phyloP scores from a whole-genome alignment of 2,797 vertebrate species.

The Rallus crepitans region DNA sequence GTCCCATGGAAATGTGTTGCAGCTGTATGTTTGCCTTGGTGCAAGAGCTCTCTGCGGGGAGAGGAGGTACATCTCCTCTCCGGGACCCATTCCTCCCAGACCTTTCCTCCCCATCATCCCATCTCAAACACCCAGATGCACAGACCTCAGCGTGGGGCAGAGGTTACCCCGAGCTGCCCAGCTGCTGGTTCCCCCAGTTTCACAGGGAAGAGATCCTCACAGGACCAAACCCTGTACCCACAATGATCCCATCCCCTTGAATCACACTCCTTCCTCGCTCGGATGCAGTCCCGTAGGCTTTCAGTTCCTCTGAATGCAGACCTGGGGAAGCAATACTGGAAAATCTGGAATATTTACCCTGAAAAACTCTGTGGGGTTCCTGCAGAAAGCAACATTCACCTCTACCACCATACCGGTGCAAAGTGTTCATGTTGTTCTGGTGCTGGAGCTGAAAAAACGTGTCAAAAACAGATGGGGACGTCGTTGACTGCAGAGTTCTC shows the following conservation, averaged over 20 bases:
- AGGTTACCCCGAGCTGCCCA: not conserved
- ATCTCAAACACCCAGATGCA: accelerated
- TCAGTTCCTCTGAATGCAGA: not conserved
- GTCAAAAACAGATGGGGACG: not conserved
- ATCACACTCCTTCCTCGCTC: not conserved
- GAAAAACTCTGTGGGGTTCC: not conserved
- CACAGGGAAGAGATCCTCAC: accelerated
- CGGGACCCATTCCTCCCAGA: not conserved
- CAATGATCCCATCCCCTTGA: not conserved
- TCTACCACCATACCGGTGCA: not conserved
- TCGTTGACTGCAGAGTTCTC: not conserved
- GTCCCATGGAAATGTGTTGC: not conserved
- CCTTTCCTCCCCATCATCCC: not conserved
- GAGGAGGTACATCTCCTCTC: not conserved
- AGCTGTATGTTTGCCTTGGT: not conserved
- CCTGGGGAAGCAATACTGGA: not conserved
- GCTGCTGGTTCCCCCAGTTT: not conserved
- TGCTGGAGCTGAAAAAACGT: not conserved
- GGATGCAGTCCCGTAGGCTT: not conserved
- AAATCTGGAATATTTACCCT: not conserved
- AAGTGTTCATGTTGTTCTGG: not conserved
- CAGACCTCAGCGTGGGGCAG: not conserved
- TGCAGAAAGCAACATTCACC: accelerated
- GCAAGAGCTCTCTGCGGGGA: not conserved
- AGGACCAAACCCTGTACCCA: not conserved